These are phyloP conservation scores for Dexiosoma caninum DNA, from an alignment of 2,888 invertebrate species.

Conservation along the genomic window DNA sequence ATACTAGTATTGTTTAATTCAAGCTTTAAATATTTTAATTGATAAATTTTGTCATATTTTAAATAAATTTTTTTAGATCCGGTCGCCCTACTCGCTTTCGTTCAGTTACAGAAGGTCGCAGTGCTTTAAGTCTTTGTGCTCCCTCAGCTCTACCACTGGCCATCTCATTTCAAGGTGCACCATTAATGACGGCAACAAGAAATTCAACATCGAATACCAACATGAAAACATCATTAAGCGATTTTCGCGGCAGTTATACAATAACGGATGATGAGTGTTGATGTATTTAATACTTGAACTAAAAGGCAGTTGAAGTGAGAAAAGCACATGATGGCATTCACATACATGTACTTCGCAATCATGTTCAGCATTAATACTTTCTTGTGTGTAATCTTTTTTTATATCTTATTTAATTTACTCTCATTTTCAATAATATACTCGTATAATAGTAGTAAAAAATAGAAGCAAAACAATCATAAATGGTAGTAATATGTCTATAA, in stretches of 20 bases:
- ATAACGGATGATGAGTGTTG: constrained; percentile 77
- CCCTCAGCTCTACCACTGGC: constrained; percentile 86
- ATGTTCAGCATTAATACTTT: constrained; percentile 18
- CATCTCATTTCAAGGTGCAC: constrained; percentile 85
- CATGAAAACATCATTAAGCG: constrained; percentile 74
- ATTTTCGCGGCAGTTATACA: constrained; percentile 76
- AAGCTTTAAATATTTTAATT: too few relatives aligned
- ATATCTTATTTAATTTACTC: constrained; percentile 14
- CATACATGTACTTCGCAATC: background rate
- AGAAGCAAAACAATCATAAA: background rate
- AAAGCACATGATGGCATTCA: background rate
- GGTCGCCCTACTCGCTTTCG: constrained; percentile 85
- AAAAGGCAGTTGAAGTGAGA: background rate
- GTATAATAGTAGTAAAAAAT: background rate
- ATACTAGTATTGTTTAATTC: too few relatives aligned
- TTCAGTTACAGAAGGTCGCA: constrained; percentile 84
- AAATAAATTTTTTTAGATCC: constrained; percentile 81
- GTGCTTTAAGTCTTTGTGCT: constrained; percentile 85
- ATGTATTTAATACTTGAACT: constrained; percentile 41
- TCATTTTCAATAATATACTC: background rate
- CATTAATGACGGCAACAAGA: constrained; percentile 70
- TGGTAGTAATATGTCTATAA: background rate
- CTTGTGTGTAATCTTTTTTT: background rate
- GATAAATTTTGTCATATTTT: too few relatives aligned
- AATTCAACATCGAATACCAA: constrained; percentile 73